A percentile compares a stretch with the other conserved stretches of the same genome.
Evolutionary conservation across 1,140 invertebrate species (phyloP).

Genomic region (Drosophila kanapiae): DNA sequence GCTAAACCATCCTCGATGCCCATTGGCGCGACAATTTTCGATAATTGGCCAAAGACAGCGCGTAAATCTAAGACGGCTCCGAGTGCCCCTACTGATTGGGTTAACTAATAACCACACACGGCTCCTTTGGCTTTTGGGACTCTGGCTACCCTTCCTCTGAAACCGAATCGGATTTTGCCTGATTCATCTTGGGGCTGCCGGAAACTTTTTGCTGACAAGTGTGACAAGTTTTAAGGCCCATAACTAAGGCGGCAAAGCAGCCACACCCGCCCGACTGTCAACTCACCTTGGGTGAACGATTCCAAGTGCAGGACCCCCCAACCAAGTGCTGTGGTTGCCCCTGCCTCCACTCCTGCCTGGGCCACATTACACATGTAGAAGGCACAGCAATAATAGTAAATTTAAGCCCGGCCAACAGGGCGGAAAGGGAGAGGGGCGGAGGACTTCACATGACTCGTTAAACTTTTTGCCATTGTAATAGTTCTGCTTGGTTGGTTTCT

Average conservation of each 20-base stretch:
- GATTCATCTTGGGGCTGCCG: constrained; percentile 15
- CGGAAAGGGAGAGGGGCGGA: constrained; percentile 2
- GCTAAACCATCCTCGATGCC: constrained; percentile 43
- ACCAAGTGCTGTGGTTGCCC: constrained; percentile 60
- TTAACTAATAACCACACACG: constrained; percentile 35
- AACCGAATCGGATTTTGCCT: not conserved
- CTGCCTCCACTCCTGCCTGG: constrained; percentile 22
- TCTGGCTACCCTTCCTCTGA: constrained; percentile 14
- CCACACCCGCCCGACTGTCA: not conserved
- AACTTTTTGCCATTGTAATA: constrained; percentile 83
- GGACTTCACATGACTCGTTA: constrained; percentile 75
- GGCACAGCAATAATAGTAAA: constrained; percentile 70
- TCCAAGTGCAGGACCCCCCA: constrained; percentile 28
- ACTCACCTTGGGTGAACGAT: constrained; percentile 42
- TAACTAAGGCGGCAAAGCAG: constrained; percentile 51
- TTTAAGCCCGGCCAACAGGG: constrained; percentile 41
- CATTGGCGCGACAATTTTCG: constrained; percentile 28
- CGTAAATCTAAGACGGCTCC: constrained; percentile 12
- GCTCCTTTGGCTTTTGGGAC: not conserved
- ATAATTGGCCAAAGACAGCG: constrained; percentile 49
- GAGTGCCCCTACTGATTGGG: constrained; percentile 25
- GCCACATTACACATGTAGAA: constrained; percentile 71
- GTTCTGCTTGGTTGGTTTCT: constrained; percentile 76
- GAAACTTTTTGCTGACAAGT: constrained; percentile 72
- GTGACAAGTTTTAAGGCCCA: constrained; percentile 77